phyloP scores from a whole-genome alignment of 2,797 vertebrate genomes.

The Holocentrus rufus region DNA sequence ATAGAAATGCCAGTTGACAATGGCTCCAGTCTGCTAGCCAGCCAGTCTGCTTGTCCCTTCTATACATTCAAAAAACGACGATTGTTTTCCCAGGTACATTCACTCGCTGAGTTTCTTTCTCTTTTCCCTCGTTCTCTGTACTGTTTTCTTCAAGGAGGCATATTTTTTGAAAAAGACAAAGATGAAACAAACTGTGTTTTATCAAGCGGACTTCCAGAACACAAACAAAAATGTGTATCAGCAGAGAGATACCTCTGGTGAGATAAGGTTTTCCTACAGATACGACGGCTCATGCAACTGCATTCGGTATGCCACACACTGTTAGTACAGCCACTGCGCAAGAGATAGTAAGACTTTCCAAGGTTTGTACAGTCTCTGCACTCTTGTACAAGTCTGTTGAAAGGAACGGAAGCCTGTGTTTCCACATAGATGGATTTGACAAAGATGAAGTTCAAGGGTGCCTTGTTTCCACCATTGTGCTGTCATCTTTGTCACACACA shows the following conservation, averaged over 20 bases:
- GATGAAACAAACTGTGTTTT: conserved; percentile 55
- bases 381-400: conserved; percentile 51
- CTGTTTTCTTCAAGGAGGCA: conserved; percentile 34
- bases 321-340: conserved; percentile 33
- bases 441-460: conserved; percentile 32
- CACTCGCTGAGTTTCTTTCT: conserved; percentile 22
- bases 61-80: conserved; percentile 25
- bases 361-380: conserved; percentile 53
- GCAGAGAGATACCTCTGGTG: conserved; percentile 45
- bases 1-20: conserved; percentile 40
- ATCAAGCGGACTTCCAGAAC: conserved; percentile 45
- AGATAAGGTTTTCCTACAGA: conserved; percentile 63
- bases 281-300: conserved; percentile 42
- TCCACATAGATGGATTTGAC: conserved; percentile 39
- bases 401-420: conserved; percentile 60
- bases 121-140: conserved; percentile 20
- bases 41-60: conserved; percentile 3
- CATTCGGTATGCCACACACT: conserved; percentile 6
- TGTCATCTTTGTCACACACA: conserved; percentile 46
- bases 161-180: conserved; percentile 47
- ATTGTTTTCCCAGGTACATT: conserved; percentile 30
- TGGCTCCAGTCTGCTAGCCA: conserved; percentile 29
- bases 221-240: conserved; percentile 69
- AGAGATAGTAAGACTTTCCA: conserved; percentile 56
- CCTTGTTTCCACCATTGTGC: conserved; percentile 37